These are phyloP conservation scores for Talpa occidentalis DNA, from an alignment of 2,113 vertebrate genomes.

Conservation along the genomic window DNA sequence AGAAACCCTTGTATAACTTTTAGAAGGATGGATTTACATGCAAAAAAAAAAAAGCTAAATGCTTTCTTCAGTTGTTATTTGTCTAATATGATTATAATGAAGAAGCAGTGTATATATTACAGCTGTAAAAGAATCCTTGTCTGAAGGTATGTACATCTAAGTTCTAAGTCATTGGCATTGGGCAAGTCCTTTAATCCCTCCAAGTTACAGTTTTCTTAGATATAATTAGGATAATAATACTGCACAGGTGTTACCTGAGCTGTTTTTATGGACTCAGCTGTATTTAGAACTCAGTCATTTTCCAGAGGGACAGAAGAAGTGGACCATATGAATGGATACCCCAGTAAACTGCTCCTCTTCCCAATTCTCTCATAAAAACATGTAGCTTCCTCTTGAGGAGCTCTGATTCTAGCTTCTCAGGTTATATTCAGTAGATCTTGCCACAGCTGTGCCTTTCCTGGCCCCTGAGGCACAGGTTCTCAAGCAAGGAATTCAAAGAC, in stretches of 20 bases:
- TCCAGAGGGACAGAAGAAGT: conserved; percentile 28
- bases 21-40: background rate
- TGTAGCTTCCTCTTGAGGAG: background rate
- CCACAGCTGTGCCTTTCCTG: background rate
- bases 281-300: conserved; percentile 14
- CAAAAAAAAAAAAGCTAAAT: background rate
- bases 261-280: conserved; percentile 57
- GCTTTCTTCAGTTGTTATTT: conserved; percentile 2
- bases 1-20: background rate
- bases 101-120: background rate
- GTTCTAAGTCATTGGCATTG: background rate
- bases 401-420: background rate
- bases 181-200: background rate
- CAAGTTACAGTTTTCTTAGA: background rate
- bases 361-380: background rate
- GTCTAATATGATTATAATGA: background rate
- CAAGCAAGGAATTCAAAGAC: background rate
- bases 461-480: background rate
- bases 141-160: conserved; percentile 18
- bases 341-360: background rate
- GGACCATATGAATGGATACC: background rate
- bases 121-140: background rate
- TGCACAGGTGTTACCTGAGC: too few species aligned
- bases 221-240: conserved; percentile 46
- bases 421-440: background rate